Evolutionary conservation across 2,797 vertebrate genomes (phyloP).

Genomic region (Dipus sagitta): DNA sequence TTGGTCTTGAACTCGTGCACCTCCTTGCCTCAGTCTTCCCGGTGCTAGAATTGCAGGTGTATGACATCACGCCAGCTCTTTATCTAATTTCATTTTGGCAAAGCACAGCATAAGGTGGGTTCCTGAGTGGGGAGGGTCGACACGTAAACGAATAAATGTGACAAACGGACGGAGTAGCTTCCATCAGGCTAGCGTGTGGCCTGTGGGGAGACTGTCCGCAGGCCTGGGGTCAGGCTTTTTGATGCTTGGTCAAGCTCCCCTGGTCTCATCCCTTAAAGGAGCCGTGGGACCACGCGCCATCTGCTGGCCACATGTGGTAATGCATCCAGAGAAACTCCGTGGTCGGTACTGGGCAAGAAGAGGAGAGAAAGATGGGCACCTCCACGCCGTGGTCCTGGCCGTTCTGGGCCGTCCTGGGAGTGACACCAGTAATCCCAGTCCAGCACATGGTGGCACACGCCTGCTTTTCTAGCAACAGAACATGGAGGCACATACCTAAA

Average conservation of each 20-base stretch:
- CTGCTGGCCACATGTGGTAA: conserved; percentile 23
- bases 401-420: background rate
- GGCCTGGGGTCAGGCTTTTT: background rate
- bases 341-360: background rate
- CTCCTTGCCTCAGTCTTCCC: background rate
- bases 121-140: background rate
- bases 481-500: too few species aligned
- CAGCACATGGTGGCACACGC: too few species aligned
- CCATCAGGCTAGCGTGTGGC: background rate
- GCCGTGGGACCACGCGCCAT: background rate
- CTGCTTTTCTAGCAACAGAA: too few species aligned
- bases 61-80: background rate
- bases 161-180: background rate
- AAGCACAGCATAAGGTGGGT: background rate
- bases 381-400: background rate
- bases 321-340: background rate
- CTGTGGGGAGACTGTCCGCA: background rate
- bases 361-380: background rate
- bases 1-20: background rate
- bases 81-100: background rate
- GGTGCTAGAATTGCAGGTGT: background rate
- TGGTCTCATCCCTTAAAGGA: fast-evolving
- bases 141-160: background rate
- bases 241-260: background rate
- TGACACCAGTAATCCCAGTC: background rate